These are phyloP conservation scores for Acanthiza pusilla DNA, from an alignment of 2,797 vertebrate species.

Conservation along the genomic window DNA sequence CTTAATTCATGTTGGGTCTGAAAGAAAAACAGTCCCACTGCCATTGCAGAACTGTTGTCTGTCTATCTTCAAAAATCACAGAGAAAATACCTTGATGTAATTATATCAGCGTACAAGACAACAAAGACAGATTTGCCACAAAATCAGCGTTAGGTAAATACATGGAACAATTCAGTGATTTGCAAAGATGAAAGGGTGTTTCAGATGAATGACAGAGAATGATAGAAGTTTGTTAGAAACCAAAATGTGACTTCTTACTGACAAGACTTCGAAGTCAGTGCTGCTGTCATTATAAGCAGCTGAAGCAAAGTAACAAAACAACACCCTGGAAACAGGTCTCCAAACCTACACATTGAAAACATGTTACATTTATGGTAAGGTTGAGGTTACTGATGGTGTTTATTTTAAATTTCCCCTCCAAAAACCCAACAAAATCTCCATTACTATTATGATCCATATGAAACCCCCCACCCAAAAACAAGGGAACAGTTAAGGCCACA, in stretches of 20 bases:
- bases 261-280: not conserved
- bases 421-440: not conserved
- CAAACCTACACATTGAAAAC: not conserved
- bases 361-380: not conserved
- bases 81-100: not conserved
- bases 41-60: not conserved
- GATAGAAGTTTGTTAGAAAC: not conserved
- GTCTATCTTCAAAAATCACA: not conserved
- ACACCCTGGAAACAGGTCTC: not conserved
- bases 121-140: not conserved
- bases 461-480: not conserved
- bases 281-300: not conserved
- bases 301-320: not conserved
- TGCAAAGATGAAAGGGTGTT: not conserved
- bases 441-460: accelerated
- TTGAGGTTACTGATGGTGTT: not conserved
- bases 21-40: not conserved
- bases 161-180: not conserved
- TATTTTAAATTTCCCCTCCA: not conserved
- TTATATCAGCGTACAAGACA: not conserved
- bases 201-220: not conserved
- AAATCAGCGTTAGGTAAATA: not conserved
- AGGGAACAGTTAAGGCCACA: not conserved
- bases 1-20: not conserved
- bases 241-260: not conserved